phyloP scores from a whole-genome alignment of 2,113 vertebrate species.

The Aphelocoma coerulescens region DNA sequence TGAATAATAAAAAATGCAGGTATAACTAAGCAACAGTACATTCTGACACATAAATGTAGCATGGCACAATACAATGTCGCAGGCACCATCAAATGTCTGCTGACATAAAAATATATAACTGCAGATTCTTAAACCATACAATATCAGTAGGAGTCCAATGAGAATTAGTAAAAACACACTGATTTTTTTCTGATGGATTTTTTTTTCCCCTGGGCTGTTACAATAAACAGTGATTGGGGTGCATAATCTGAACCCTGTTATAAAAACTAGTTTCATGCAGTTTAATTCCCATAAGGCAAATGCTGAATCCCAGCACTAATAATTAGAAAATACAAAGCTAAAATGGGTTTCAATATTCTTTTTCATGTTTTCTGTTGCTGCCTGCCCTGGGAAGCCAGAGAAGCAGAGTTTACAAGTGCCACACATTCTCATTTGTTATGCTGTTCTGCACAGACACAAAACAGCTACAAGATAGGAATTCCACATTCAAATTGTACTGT shows the following conservation, averaged over 20 bases:
- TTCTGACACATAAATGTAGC: background rate
- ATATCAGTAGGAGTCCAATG: background rate
- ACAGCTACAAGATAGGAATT: background rate
- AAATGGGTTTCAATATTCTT: background rate
- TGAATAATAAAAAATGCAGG: background rate
- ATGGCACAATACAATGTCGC: background rate
- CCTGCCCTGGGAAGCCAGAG: background rate
- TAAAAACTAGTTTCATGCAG: background rate
- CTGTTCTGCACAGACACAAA: background rate
- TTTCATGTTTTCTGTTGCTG: background rate
- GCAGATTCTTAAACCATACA: background rate
- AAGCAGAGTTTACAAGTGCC: background rate
- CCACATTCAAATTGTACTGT: background rate
- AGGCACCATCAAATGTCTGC: background rate
- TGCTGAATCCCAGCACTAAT: background rate
- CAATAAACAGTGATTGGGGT: background rate
- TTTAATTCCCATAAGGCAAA: background rate
- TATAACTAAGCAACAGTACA: background rate
- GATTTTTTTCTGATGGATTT: background rate
- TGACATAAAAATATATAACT: background rate
- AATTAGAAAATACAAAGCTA: slow-evolving; percentile 11
- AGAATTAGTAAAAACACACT: background rate
- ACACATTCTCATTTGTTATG: background rate
- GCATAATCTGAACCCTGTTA: background rate
- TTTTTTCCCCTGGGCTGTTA: background rate